phyloP scores from a whole-genome alignment of 2,888 invertebrate genomes.

The Syrphus vitripennis region DNA sequence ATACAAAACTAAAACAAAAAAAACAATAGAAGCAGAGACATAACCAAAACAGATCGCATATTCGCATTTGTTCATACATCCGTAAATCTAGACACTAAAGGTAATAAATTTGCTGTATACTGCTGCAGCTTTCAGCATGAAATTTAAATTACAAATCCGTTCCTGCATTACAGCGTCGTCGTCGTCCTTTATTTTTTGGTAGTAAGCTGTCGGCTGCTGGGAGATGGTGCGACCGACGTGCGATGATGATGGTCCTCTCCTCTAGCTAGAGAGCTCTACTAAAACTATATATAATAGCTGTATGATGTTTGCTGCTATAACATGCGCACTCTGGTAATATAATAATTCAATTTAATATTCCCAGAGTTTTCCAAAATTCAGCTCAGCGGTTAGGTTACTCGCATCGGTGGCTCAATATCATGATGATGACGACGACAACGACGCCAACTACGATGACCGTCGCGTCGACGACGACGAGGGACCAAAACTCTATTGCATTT shows the following conservation, averaged over 20 bases:
- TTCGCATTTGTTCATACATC: conserved; percentile 57
- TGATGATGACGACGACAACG: background rate
- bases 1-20: background rate
- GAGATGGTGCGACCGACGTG: too few species aligned
- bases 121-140: conserved; percentile 66
- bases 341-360: conserved; percentile 69
- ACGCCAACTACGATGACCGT: background rate
- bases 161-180: conserved; percentile 38
- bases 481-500: conserved; percentile 56
- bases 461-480: background rate
- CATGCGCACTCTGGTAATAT: conserved; percentile 53
- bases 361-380: conserved; percentile 46
- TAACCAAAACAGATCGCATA: conserved; percentile 38
- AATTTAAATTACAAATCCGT: conserved; percentile 68
- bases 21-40: background rate
- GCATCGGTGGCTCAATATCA: conserved; percentile 20
- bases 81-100: conserved; percentile 52
- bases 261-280: background rate
- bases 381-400: conserved; percentile 31
- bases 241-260: conserved; percentile 33
- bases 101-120: conserved; percentile 60
- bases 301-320: conserved; percentile 39
- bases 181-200: conserved; percentile 46
- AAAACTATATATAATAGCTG: background rate
- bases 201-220: conserved; percentile 43